Evolutionary conservation across 2,113 vertebrate species (phyloP).

Genomic region (Argyrosomus japonicus): DNA sequence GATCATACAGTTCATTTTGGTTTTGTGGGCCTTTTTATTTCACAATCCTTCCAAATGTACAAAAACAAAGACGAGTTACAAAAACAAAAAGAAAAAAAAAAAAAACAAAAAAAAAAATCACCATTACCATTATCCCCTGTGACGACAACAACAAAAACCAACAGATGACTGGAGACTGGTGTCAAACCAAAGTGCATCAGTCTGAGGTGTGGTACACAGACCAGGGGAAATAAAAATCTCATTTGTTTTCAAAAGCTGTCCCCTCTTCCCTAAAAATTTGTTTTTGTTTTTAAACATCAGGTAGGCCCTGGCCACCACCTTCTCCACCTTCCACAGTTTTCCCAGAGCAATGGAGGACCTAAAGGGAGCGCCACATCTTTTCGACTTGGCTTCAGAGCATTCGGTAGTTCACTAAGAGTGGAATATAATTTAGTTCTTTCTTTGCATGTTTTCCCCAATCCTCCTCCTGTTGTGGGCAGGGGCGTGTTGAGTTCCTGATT

Average conservation of each 20-base stretch:
- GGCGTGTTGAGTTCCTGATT: constrained; percentile 39
- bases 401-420: constrained; percentile 81
- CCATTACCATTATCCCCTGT: constrained; percentile 62
- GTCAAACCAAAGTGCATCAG: constrained; percentile 82
- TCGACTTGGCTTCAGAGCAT: constrained; percentile 79
- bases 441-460: constrained; percentile 58
- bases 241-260: constrained; percentile 69
- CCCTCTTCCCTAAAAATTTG: constrained; percentile 70
- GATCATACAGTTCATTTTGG: constrained; percentile 34
- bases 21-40: constrained; percentile 88
- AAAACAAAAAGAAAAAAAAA: constrained; percentile 47
- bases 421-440: constrained; percentile 83
- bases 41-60: constrained; percentile 86
- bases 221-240: constrained; percentile 69
- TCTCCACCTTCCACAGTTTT: constrained; percentile 72
- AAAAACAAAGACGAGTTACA: constrained; percentile 82
- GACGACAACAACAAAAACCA: constrained; percentile 62
- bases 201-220: constrained; percentile 73
- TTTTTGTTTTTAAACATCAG: constrained; percentile 64
- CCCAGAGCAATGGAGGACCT: constrained; percentile 75
- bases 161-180: constrained; percentile 72
- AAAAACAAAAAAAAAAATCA: constrained; percentile 37
- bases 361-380: constrained; percentile 61
- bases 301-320: constrained; percentile 74
- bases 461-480: constrained; percentile 27